These are phyloP conservation scores for Tupiocoris notatus DNA, from an alignment of 2,888 invertebrate species.

Conservation along the genomic window DNA sequence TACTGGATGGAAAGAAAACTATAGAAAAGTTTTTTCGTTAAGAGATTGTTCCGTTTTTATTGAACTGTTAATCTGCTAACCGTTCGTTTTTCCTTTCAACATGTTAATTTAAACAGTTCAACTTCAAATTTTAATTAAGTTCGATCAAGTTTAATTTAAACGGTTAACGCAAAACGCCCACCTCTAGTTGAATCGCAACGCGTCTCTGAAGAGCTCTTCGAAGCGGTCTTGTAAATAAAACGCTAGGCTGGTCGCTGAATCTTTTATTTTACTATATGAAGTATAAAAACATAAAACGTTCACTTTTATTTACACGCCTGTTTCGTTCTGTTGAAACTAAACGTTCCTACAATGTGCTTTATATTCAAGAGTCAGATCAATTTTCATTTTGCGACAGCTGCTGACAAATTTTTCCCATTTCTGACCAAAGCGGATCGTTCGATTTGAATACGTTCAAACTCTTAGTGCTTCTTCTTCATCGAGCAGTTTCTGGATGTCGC, in stretches of 20 bases:
- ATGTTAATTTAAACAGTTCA: neutral
- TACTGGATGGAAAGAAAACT: too few species aligned
- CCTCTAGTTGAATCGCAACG: too few species aligned
- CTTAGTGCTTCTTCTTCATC: slow-evolving; percentile 69
- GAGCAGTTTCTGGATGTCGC: slow-evolving; percentile 78
- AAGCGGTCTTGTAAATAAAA: too few species aligned
- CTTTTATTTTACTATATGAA: neutral
- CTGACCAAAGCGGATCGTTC: neutral
- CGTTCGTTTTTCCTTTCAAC: too few species aligned
- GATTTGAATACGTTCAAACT: slow-evolving; percentile 29
- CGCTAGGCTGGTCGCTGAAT: neutral
- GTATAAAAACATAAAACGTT: neutral
- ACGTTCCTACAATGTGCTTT: neutral
- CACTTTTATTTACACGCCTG: neutral
- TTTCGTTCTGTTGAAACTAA: neutral
- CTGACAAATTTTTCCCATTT: neutral
- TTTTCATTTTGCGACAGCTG: neutral
- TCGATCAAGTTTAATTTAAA: too few species aligned
- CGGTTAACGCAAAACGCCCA: too few species aligned
- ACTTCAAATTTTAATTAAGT: too few species aligned
- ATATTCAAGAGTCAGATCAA: neutral
- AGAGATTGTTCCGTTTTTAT: too few species aligned
- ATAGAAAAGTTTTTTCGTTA: too few species aligned
- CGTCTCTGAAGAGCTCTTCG: too few species aligned
- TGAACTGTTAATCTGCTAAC: too few species aligned